These are phyloP conservation scores for Cantharis rufa DNA, from an alignment of 2,888 invertebrate genomes.

Conservation along the genomic window DNA sequence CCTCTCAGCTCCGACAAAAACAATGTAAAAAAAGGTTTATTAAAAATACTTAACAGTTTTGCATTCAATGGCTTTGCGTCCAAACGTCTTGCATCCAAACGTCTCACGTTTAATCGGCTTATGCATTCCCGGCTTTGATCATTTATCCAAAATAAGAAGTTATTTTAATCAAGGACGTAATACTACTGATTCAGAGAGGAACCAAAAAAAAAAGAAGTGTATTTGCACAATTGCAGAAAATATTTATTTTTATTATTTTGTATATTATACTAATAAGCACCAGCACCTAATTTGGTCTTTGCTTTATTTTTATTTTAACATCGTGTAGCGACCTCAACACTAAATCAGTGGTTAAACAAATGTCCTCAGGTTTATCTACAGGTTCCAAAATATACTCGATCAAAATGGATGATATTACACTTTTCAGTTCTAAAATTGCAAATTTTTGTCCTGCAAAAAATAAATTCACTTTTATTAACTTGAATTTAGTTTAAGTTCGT, in stretches of 20 bases:
- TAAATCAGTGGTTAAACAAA: constrained; percentile 56
- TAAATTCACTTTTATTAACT: not conserved
- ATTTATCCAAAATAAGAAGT: too few species aligned
- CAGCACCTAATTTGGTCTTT: not conserved
- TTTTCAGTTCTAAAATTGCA: constrained; percentile 68
- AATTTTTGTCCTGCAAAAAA: constrained; percentile 66
- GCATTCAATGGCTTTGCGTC: too few species aligned
- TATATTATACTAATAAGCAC: not conserved
- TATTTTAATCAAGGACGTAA: too few species aligned
- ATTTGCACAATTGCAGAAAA: not conserved
- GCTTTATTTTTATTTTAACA: constrained; percentile 48
- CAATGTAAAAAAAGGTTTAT: too few species aligned
- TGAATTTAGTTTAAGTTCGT: too few species aligned
- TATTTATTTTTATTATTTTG: not conserved
- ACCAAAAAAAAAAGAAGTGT: too few species aligned
- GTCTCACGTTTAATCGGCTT: too few species aligned
- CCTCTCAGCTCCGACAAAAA: too few species aligned
- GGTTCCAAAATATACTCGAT: constrained; percentile 59
- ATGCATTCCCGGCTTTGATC: too few species aligned
- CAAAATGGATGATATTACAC: constrained; percentile 61
- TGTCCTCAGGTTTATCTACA: constrained; percentile 56
- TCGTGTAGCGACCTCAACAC: constrained; percentile 56
- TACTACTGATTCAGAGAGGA: too few species aligned
- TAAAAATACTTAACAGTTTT: too few species aligned
- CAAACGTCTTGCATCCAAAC: too few species aligned